Conservation (phyloP, 2,113 vertebrate genomes). For the Erythrocercus mccallii region DNA sequence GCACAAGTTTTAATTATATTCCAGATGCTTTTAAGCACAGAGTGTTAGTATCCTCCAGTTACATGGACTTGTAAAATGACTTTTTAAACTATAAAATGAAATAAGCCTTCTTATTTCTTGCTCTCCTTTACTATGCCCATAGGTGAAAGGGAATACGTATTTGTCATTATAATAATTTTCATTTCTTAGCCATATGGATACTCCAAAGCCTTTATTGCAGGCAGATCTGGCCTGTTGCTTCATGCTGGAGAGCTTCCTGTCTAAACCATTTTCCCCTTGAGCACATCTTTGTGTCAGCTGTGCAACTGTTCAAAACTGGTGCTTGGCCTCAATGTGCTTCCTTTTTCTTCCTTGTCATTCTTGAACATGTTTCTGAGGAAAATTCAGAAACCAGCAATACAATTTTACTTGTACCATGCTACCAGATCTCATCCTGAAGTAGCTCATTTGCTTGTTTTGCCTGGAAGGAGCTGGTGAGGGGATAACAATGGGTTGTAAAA, state of each 20-base stretch:
- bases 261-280: not conserved
- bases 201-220: not conserved
- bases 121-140: not conserved
- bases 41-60: not conserved
- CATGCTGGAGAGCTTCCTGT: not conserved
- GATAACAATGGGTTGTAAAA: slow-evolving; percentile 12
- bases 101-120: not conserved
- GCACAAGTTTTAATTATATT: not conserved
- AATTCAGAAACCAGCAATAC: not conserved
- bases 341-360: not conserved
- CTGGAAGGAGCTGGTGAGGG: not conserved
- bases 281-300: fast-evolving
- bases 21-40: not conserved
- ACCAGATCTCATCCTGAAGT: not conserved
- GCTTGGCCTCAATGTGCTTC: not conserved
- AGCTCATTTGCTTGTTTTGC: not conserved
- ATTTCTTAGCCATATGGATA: not conserved
- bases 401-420: not conserved
- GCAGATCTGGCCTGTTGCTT: not conserved
- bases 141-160: not conserved
- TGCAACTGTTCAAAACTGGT: not conserved
- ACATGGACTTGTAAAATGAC: not conserved
- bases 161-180: not conserved
- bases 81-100: not conserved
- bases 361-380: not conserved